Conservation (phyloP, 2,797 vertebrate genomes). For the Hylomyscus alleni region DNA sequence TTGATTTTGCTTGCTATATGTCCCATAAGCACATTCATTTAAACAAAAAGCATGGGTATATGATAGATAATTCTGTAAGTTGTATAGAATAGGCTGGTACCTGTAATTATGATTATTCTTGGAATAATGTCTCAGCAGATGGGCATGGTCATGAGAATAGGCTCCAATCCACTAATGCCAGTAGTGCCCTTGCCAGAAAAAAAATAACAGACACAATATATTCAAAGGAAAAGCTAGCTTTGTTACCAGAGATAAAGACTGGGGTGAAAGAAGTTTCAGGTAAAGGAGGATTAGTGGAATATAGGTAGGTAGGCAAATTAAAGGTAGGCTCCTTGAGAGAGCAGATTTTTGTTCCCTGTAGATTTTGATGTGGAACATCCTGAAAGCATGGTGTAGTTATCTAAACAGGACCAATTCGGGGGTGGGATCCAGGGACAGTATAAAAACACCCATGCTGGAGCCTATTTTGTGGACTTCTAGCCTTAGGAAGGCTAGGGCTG, state of each 20-base stretch:
- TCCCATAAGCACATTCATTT: background rate
- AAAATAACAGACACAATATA: background rate
- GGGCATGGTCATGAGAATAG: background rate
- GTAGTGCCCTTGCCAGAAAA: background rate
- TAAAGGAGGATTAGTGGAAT: background rate
- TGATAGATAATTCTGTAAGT: background rate
- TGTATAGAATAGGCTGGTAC: background rate
- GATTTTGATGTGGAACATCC: background rate
- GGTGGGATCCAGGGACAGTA: background rate
- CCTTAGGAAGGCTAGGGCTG: background rate
- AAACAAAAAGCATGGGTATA: background rate
- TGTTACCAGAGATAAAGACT: background rate
- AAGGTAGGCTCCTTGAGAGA: background rate
- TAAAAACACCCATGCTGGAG: background rate
- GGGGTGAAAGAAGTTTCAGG: background rate
- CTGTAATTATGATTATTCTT: background rate
- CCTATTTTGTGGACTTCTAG: background rate
- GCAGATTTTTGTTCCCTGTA: background rate
- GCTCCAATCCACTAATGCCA: background rate
- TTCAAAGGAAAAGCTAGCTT: background rate
- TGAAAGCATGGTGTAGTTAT: background rate
- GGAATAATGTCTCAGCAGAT: background rate
- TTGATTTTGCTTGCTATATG: background rate
- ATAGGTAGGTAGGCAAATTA: background rate
- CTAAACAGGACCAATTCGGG: background rate